A percentile compares a stretch with the other conserved stretches of the same genome.
phyloP scores from a whole-genome alignment of 30 jellyfish, hydroid and myxozoan genomes.

The Nemopilema nomurai region DNA sequence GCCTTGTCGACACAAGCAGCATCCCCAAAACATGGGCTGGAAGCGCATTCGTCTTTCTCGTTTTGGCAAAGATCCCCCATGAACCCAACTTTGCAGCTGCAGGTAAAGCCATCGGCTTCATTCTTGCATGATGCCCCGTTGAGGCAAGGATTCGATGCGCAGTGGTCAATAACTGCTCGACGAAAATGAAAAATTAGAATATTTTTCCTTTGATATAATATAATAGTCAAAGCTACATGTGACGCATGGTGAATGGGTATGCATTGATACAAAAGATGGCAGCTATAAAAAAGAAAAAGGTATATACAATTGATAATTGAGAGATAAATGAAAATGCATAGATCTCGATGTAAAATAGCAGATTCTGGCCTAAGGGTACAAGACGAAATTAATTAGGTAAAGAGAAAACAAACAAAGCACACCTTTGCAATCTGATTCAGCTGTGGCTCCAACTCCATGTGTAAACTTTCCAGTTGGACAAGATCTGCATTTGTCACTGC shows the following conservation, averaged over 20 bases:
- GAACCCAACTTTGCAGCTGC: conserved; percentile 85
- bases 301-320: no score
- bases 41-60: conserved; percentile 84
- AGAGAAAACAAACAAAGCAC: conserved; percentile 2
- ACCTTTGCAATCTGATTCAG: conserved; percentile 69
- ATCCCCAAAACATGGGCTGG: conserved; percentile 83
- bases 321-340: no score
- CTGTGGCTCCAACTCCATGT: conserved; percentile 76
- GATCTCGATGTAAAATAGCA: no score
- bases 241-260: no score
- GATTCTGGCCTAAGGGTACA: background rate
- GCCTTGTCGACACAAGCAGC: conserved; percentile 91
- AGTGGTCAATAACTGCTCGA: conserved; percentile 64
- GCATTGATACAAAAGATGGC: no score
- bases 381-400: no score
- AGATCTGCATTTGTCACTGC: conserved; percentile 60
- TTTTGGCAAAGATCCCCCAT: conserved; percentile 74
- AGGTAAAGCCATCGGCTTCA: conserved; percentile 63
- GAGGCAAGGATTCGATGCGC: conserved; percentile 89
- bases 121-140: conserved; percentile 76
- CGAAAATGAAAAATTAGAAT: background rate
- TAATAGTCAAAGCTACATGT: background rate
- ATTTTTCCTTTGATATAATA: background rate
- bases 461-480: conserved; percentile 77
- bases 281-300: no score